phyloP scores from a whole-genome alignment of 2,888 invertebrate species.

The Noctua fimbriata region DNA sequence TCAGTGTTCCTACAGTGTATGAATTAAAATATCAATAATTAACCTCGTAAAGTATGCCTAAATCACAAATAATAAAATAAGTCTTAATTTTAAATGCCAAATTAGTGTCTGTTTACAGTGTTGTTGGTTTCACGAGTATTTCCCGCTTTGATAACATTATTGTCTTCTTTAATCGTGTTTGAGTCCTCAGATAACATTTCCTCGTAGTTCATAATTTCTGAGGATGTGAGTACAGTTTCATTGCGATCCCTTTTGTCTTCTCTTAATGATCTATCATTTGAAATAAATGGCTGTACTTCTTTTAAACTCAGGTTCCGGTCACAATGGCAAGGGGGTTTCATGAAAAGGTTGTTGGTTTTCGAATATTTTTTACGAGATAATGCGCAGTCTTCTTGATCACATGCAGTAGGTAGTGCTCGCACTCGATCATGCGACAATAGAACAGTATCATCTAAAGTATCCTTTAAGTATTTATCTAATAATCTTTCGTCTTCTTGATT shows the following conservation, averaged over 20 bases:
- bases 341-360: neutral
- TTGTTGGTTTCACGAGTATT: constrained; percentile 28
- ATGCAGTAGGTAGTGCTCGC: constrained; percentile 42
- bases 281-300: constrained; percentile 32
- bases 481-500: constrained; percentile 58
- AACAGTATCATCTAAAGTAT: constrained; percentile 54
- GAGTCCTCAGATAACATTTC: constrained; percentile 51
- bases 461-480: constrained; percentile 61
- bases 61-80: constrained; percentile 2
- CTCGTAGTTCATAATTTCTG: constrained; percentile 59
- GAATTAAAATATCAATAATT: neutral
- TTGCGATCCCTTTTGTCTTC: constrained; percentile 22
- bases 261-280: constrained; percentile 51
- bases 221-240: constrained; percentile 14
- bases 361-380: constrained; percentile 16
- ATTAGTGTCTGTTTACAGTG: constrained; percentile 33
- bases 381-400: constrained; percentile 64
- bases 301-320: constrained; percentile 27
- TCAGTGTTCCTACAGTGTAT: neutral
- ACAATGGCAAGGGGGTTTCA: constrained; percentile 66
- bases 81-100: neutral
- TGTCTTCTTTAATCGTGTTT: constrained; percentile 27
- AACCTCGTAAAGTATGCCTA: neutral
- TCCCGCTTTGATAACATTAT: constrained; percentile 43
- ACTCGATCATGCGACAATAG: constrained; percentile 35